phyloP scores from a whole-genome alignment of 2,888 invertebrate genomes.

The Hofmannophila pseudospretella region DNA sequence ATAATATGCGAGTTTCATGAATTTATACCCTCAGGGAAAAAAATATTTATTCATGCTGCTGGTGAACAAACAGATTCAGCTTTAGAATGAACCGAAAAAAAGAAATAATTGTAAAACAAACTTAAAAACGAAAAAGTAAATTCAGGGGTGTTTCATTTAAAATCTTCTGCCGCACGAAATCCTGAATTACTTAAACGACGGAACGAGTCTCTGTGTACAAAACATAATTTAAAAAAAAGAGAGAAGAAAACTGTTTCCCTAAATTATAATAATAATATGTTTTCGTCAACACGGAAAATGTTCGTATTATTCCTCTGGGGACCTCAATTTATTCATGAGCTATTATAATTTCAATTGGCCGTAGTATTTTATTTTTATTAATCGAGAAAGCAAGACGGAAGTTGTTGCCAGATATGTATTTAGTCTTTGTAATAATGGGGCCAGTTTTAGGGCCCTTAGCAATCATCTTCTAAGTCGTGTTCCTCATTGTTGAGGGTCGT shows the following conservation, averaged over 20 bases:
- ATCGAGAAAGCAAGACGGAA: conserved; percentile 23
- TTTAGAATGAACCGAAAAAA: neutral
- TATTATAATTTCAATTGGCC: conserved; percentile 43
- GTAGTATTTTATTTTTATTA: conserved; percentile 28
- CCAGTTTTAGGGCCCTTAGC: too few species aligned
- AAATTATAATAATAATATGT: conserved; percentile 25
- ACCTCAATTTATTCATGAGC: conserved; percentile 41
- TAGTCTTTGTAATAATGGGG: too few species aligned
- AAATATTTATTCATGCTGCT: too few species aligned
- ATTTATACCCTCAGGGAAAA: too few species aligned
- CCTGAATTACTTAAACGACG: conserved; percentile 26
- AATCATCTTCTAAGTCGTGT: too few species aligned
- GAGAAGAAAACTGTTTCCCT: conserved; percentile 11
- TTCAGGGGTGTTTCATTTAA: conserved; percentile 17
- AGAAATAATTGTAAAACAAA: conserved; percentile 1
- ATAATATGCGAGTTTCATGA: too few species aligned
- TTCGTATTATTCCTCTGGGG: conserved; percentile 30
- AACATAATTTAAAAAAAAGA: conserved; percentile 21
- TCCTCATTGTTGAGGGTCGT: too few species aligned
- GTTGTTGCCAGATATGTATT: conserved; percentile 23
- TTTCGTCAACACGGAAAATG: conserved; percentile 30
- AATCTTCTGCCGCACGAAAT: conserved; percentile 15
- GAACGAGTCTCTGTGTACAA: conserved; percentile 26
- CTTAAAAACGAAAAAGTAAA: neutral
- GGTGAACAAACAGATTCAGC: too few species aligned